These are phyloP conservation scores for Urocyon cinereoargenteus DNA, from an alignment of 2,797 vertebrate species.

Conservation along the genomic window DNA sequence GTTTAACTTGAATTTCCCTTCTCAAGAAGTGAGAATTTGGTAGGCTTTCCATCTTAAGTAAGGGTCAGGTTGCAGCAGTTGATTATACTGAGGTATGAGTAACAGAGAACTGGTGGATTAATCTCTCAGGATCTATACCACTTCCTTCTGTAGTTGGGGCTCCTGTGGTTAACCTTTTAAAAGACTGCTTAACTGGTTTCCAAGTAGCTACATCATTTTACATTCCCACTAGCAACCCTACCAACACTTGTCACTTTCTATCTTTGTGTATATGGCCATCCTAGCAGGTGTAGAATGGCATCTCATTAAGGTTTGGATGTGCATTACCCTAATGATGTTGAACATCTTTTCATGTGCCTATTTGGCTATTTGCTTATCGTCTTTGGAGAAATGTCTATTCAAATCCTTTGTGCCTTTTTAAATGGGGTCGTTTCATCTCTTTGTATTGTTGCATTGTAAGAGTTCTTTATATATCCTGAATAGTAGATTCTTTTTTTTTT, in stretches of 20 bases:
- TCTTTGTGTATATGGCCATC: background rate
- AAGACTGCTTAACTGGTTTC: background rate
- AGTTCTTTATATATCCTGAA: too few species aligned
- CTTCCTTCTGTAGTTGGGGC: background rate
- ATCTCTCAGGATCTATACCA: background rate
- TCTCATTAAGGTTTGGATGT: background rate
- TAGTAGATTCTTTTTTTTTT: too few species aligned
- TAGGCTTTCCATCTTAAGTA: background rate
- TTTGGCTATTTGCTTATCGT: background rate
- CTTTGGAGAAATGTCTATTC: background rate
- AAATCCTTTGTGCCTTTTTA: background rate
- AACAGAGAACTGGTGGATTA: background rate
- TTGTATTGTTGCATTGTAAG: background rate
- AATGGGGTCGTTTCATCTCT: background rate
- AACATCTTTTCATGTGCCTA: background rate
- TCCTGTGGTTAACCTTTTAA: background rate
- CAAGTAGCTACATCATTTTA: background rate
- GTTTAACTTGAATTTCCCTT: background rate
- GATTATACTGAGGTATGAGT: background rate
- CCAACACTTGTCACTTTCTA: background rate
- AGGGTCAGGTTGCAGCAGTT: background rate
- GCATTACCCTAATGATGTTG: background rate
- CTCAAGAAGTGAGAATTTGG: background rate
- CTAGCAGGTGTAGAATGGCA: background rate
- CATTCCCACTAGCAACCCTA: background rate